phyloP scores from a whole-genome alignment of 2,888 invertebrate species.

The Cantharis rustica region DNA sequence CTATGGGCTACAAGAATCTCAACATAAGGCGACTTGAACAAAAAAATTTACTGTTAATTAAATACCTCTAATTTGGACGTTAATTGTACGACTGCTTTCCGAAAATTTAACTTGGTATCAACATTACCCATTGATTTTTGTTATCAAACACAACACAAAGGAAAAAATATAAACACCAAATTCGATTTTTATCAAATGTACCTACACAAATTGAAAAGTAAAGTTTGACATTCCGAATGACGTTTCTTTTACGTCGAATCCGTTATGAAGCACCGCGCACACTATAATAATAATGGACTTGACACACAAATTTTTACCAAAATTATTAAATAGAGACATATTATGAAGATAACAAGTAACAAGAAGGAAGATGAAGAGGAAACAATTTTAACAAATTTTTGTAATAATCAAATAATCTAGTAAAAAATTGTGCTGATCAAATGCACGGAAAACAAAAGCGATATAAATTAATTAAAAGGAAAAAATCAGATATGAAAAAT shows the following conservation, averaged over 20 bases:
- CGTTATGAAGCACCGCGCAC: background rate
- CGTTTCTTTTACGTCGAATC: background rate
- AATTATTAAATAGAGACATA: too few relatives aligned
- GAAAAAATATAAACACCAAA: background rate
- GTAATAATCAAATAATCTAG: too few relatives aligned
- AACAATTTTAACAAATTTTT: too few relatives aligned
- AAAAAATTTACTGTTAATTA: background rate
- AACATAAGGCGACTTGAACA: slow-evolving; percentile 4
- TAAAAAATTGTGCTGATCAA: too few relatives aligned
- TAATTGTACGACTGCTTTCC: slow-evolving; percentile 96
- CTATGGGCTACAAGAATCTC: slow-evolving; percentile 74
- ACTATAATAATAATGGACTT: background rate
- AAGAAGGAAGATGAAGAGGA: too few relatives aligned
- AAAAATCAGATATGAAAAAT: too few relatives aligned
- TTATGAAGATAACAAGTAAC: too few relatives aligned
- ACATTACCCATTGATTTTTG: slow-evolving; percentile 88
- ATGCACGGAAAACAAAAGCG: too few relatives aligned
- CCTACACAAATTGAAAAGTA: background rate
- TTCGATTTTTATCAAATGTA: background rate
- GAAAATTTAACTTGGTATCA: slow-evolving; percentile 96
- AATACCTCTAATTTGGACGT: slow-evolving; percentile 94
- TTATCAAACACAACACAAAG: background rate
- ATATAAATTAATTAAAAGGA: too few relatives aligned
- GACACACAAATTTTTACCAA: too few relatives aligned
- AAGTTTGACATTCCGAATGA: background rate